Base-by-base conservation (phyloP, 1,140 invertebrate species). In the Coenobita brevimanus region DNA sequence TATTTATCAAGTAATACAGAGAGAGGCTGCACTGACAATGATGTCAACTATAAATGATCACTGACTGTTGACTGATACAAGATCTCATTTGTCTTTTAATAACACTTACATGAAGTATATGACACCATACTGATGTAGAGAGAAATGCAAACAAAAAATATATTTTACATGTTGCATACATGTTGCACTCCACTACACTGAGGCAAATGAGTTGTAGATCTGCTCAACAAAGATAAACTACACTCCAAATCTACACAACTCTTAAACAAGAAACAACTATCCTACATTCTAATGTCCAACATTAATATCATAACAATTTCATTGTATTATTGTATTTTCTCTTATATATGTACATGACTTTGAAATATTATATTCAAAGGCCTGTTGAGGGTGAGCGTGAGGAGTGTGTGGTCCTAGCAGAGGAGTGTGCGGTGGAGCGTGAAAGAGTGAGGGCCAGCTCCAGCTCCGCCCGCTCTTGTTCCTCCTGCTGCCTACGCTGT, bases 401-500 rank as follows among this genome's bases (percentile, higher is more conserved):
- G 41, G 88, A 83, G 67, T 46, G 50, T 54, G 75, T 41, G 33
- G 38, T 33, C 21, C n/a, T n/a, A n/a, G 38, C 78, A 33, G 81
- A 10, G n/a, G 88, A 85, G 27, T 81, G 79, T n/a, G 43, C 50
- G n/a, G 41, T 41, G 27, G 76, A 79, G 79, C 91, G 64, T 17
- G 86, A 88, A 17, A 93, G 89, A 41, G 91, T 91, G 62, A 93
- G 71, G 0, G 93, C 93, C n/a, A 92, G 85, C 91, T 93, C 92
- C 46, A 93, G 90, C 78, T 93, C 93, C 4, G 92, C 92, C 27
- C 92, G 91, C 89, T 93, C 92, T 83, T 92, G 92, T 69, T 91
- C 90, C 43, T 91, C 90, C 82, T 89, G 89, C 79, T 91, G 90
- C 67, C 90, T 90, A 64, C 92, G 87, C 82, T 92, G 91, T 75